Percentiles rank a stretch among this genome's conserved stretches.
These are phyloP conservation scores for Heliconius ismenius DNA, from an alignment of 2,888 invertebrate genomes.

Conservation along the genomic window DNA sequence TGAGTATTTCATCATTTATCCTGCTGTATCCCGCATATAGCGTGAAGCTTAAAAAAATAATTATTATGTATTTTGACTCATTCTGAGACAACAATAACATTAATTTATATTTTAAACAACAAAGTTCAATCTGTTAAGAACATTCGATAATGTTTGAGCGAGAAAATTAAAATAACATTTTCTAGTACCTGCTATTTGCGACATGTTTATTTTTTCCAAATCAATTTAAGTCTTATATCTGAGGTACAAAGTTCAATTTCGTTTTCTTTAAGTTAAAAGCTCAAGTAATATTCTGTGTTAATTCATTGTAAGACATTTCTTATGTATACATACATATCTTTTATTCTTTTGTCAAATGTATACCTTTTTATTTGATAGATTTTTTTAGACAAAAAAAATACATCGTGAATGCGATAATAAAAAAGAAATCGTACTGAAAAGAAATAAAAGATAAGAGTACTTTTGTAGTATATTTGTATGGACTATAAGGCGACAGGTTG, in stretches of 20 bases:
- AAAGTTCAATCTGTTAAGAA: conserved; percentile 13
- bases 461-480: too few species aligned
- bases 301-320: conserved; percentile 10
- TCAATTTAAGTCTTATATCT: not conserved
- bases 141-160: conserved; percentile 25
- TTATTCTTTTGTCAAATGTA: not conserved
- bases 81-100: not conserved
- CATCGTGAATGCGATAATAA: not conserved
- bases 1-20: too few species aligned
- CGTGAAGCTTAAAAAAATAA: not conserved
- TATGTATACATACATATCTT: not conserved
- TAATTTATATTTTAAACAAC: not conserved
- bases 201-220: not conserved
- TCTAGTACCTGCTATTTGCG: not conserved
- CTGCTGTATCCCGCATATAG: not conserved
- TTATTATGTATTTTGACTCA: not conserved
- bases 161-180: conserved; percentile 22
- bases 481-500: too few species aligned
- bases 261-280: not conserved
- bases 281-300: not conserved
- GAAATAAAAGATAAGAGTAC: not conserved
- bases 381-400: not conserved
- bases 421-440: not conserved
- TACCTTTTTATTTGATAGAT: conserved; percentile 2
- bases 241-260: not conserved